These are phyloP conservation scores for Eupithecia subfuscata DNA, from an alignment of 2,888 invertebrate genomes.

Conservation along the genomic window DNA sequence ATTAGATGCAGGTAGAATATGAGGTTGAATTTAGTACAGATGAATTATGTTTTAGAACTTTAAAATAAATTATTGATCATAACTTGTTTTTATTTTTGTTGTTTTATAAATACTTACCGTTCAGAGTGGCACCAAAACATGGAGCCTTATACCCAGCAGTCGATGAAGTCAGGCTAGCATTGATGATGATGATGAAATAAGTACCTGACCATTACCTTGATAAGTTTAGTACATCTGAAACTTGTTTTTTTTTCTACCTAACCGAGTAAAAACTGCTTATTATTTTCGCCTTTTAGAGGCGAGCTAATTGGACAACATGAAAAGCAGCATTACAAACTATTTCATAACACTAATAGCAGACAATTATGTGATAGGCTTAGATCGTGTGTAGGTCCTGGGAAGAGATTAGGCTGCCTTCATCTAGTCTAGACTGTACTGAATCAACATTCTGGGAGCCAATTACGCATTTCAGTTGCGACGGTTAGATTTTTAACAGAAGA, in stretches of 20 bases:
- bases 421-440: conserved; percentile 44
- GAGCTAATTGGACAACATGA: conserved; percentile 25
- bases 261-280: not conserved
- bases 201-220: conserved; percentile 1
- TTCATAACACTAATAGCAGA: conserved; percentile 41
- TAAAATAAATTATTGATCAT: not conserved
- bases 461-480: conserved; percentile 36
- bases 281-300: conserved; percentile 8
- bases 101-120: not conserved
- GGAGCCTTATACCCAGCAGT: not conserved
- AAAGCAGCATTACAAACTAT: conserved; percentile 35
- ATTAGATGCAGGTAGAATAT: not conserved
- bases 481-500: not conserved
- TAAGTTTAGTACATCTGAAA: not conserved
- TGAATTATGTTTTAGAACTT: not conserved
- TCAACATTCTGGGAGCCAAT: conserved; percentile 54
- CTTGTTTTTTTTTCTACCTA: not conserved
- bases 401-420: conserved; percentile 42
- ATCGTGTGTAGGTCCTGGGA: conserved; percentile 46
- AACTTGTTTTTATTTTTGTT: not conserved
- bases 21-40: not conserved
- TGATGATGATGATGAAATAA: not conserved
- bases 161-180: not conserved
- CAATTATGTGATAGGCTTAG: conserved; percentile 50
- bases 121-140: not conserved